These are phyloP conservation scores for Nothoprocta perdicaria DNA, from an alignment of 2,113 vertebrate species.

Conservation along the genomic window DNA sequence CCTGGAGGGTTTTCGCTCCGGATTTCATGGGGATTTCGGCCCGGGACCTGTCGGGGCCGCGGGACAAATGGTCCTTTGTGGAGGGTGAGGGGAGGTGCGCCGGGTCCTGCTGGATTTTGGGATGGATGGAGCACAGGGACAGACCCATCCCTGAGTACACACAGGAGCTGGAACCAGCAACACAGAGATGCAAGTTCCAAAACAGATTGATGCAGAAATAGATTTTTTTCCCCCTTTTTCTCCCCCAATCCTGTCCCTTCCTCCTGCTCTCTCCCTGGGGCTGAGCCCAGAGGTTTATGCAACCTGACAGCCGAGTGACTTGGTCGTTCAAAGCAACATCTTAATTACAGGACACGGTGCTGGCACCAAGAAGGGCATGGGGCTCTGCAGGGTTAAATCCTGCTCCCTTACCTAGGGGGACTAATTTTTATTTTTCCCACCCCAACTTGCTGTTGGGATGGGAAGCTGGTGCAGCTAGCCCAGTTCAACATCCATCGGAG, in stretches of 20 bases:
- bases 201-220: background rate
- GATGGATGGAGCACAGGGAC: background rate
- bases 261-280: slow-evolving; percentile 1
- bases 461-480: background rate
- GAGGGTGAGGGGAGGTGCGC: background rate
- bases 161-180: accelerated
- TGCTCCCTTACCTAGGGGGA: background rate
- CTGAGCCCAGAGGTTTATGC: slow-evolving; percentile 46
- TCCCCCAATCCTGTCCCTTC: background rate
- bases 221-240: background rate
- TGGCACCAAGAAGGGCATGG: background rate
- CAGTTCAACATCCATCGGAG: background rate
- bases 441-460: background rate
- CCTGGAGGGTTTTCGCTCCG: background rate
- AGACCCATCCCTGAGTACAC: background rate
- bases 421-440: background rate
- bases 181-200: accelerated
- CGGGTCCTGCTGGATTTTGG: background rate
- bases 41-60: accelerated
- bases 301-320: slow-evolving; percentile 59
- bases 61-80: background rate
- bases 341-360: slow-evolving; percentile 28
- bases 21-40: background rate
- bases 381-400: background rate
- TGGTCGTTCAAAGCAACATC: slow-evolving; percentile 2